Evolutionary conservation across 2,888 invertebrate genomes (phyloP).

Genomic region (Athalia circularis): DNA sequence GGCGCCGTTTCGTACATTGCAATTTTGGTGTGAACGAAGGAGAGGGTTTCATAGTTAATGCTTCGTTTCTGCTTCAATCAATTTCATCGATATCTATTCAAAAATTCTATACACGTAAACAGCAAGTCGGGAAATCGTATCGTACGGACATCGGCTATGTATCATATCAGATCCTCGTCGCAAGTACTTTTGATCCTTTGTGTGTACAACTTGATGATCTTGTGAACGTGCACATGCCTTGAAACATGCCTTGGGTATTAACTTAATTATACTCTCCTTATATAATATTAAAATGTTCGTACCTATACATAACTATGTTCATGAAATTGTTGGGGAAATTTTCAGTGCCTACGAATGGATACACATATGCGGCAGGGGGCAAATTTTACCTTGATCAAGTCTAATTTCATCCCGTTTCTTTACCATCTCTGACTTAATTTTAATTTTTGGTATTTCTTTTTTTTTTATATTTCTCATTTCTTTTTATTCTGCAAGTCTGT

Average conservation of each 20-base stretch:
- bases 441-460: no score
- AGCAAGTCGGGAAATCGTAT: background rate
- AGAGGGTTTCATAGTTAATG: background rate
- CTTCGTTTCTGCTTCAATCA: conserved; percentile 10
- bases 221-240: conserved; percentile 2
- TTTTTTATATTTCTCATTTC: no score
- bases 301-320: background rate
- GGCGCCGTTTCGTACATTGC: background rate
- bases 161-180: background rate
- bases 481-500: conserved; percentile 9
- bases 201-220: background rate
- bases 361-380: background rate
- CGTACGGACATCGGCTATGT: background rate
- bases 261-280: background rate
- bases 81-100: background rate
- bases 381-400: conserved; percentile 27
- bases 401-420: no score
- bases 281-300: no score
- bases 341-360: background rate
- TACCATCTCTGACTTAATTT: no score
- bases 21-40: background rate
- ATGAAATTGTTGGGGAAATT: background rate
- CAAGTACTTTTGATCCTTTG: background rate
- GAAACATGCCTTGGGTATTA: conserved; percentile 25
- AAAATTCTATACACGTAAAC: background rate